These are phyloP conservation scores for Aix galericulata DNA, from an alignment of 2,113 vertebrate species.

Conservation along the genomic window DNA sequence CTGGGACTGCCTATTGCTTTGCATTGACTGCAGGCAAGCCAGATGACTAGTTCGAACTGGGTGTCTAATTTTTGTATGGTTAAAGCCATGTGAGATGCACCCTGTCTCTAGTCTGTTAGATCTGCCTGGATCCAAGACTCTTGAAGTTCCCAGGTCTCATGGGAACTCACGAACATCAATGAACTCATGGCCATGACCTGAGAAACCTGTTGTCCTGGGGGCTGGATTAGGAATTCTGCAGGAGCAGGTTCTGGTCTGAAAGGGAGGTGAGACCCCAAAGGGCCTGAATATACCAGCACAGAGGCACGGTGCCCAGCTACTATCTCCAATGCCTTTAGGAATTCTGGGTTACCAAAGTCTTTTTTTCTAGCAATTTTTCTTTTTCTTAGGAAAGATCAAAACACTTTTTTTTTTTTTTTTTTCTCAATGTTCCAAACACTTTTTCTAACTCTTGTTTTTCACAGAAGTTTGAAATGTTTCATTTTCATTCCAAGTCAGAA, in stretches of 20 bases:
- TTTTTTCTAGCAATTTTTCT: conserved; percentile 5
- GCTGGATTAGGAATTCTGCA: neutral
- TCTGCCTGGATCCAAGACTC: neutral
- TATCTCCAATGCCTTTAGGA: neutral
- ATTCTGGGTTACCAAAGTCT: neutral
- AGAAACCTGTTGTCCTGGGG: neutral
- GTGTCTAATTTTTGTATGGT: neutral
- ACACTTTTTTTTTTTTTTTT: neutral
- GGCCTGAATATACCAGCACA: neutral
- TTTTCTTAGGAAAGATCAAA: conserved; percentile 34
- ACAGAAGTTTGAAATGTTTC: conserved; percentile 59
- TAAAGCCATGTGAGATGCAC: neutral
- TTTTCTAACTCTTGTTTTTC: conserved; percentile 7
- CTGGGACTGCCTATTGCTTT: neutral
- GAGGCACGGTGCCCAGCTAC: neutral
- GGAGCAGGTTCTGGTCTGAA: neutral
- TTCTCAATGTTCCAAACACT: neutral
- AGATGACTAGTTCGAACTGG: neutral
- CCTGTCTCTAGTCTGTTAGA: neutral
- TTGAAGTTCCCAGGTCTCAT: neutral
- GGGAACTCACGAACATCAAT: too few relatives aligned
- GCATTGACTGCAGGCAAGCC: neutral
- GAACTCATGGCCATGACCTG: too few relatives aligned
- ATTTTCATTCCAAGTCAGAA: conserved; percentile 62
- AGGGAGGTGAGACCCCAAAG: neutral